These are phyloP conservation scores for Hydractinia symbiolongicarpus DNA, from an alignment of 30 jellyfish, hydroid and myxozoan genomes.

Conservation along the genomic window DNA sequence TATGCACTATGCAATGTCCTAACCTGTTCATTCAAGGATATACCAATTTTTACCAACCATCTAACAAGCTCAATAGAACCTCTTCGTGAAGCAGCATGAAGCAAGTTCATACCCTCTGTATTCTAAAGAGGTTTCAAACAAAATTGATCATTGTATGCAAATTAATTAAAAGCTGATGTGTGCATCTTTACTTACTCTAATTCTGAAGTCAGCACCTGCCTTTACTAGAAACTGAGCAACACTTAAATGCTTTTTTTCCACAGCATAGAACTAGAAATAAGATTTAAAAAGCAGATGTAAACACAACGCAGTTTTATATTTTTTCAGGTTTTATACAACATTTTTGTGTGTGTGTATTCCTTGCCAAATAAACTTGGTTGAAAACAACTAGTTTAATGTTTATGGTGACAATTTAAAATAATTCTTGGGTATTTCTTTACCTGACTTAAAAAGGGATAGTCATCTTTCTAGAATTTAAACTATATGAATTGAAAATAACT, in stretches of 20 bases:
- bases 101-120: constrained; percentile 76
- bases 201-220: constrained; percentile 66
- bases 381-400: not conserved
- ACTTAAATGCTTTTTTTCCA: constrained; percentile 65
- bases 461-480: too few species aligned
- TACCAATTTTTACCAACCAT: constrained; percentile 50
- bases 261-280: constrained; percentile 55
- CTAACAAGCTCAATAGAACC: constrained; percentile 42
- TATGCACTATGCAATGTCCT: too few species aligned
- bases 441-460: too few species aligned
- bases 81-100: constrained; percentile 80
- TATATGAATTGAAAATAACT: too few species aligned
- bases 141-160: not conserved
- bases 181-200: constrained; percentile 29
- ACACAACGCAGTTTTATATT: too few species aligned
- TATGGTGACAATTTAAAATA: not conserved
- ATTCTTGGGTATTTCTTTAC: too few species aligned
- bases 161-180: not conserved
- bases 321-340: too few species aligned
- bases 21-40: constrained; percentile 55
- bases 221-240: constrained; percentile 66
- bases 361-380: not conserved
- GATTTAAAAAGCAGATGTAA: too few species aligned
- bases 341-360: too few species aligned
- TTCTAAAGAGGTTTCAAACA: constrained; percentile 32